These are phyloP conservation scores for Drosophila pullipes DNA, from an alignment of 2,888 invertebrate genomes.

Conservation along the genomic window DNA sequence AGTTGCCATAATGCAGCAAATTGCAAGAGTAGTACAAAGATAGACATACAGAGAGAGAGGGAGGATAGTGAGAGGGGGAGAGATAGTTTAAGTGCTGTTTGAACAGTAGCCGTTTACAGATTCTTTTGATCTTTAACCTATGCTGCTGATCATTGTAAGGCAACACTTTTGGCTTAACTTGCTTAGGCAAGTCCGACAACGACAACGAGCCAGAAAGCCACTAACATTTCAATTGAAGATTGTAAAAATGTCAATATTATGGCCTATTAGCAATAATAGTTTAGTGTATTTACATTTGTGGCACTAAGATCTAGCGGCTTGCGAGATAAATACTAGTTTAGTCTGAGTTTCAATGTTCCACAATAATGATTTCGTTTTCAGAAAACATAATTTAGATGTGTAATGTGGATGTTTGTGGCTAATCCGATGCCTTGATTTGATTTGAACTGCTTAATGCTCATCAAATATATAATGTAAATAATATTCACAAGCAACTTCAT, in stretches of 20 bases:
- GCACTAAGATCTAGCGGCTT: background rate
- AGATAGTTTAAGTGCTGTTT: conserved; percentile 1
- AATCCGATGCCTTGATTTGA: background rate
- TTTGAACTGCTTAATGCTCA: background rate
- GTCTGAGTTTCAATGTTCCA: background rate
- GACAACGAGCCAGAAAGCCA: background rate
- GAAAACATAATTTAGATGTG: background rate
- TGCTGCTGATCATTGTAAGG: conserved; percentile 23
- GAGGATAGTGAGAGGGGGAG: background rate
- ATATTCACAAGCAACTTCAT: background rate
- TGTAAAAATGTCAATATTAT: background rate
- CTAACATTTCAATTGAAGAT: background rate
- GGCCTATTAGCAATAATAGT: background rate
- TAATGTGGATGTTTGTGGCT: background rate
- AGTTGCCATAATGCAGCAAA: conserved; percentile 19
- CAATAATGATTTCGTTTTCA: background rate
- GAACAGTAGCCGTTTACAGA: conserved; percentile 51
- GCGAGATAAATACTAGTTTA: background rate
- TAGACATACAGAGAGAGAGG: background rate
- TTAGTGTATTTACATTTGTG: background rate
- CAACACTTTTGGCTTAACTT: conserved; percentile 9
- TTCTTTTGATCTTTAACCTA: conserved; percentile 47
- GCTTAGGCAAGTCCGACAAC: background rate
- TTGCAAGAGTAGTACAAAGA: background rate
- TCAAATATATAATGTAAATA: background rate